A percentile compares a stretch with the other conserved stretches of the same genome.
Conservation (phyloP, 2,797 vertebrate genomes). For the Stomatorhinus walkeri region DNA sequence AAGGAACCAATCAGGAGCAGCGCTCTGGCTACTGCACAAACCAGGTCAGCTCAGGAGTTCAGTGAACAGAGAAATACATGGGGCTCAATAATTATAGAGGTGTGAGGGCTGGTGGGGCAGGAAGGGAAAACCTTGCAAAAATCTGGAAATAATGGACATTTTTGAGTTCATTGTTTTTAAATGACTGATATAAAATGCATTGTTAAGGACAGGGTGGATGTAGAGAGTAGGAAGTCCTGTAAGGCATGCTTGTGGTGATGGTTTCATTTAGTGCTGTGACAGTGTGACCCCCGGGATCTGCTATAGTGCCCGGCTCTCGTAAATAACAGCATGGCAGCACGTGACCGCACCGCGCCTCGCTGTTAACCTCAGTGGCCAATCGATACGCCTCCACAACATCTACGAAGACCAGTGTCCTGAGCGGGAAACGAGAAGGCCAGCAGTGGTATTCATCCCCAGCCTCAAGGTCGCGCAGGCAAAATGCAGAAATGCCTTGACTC, state of each 20-base stretch:
- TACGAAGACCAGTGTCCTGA: background rate
- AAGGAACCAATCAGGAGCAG: background rate
- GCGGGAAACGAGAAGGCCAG: background rate
- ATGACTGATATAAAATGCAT: background rate
- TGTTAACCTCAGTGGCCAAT: background rate
- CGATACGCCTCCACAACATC: background rate
- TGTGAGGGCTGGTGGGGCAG: conserved; percentile 26
- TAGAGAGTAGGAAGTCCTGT: background rate
- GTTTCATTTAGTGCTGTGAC: background rate
- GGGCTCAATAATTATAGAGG: conserved; percentile 51
- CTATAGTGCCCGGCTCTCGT: background rate
- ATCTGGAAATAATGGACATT: background rate
- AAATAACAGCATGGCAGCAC: background rate
- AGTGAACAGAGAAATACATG: conserved; percentile 57
- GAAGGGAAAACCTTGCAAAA: conserved; percentile 24
- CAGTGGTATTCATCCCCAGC: background rate
- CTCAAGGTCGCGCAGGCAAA: background rate
- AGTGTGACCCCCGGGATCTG: background rate
- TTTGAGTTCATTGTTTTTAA: background rate
- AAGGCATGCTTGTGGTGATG: background rate
- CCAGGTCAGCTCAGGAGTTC: conserved; percentile 66
- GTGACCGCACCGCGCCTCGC: background rate
- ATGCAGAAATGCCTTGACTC: background rate
- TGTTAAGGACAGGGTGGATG: background rate
- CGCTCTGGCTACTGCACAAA: conserved; percentile 42